phyloP scores from a whole-genome alignment of 2,888 invertebrate species.

The Keiferia lycopersicella region DNA sequence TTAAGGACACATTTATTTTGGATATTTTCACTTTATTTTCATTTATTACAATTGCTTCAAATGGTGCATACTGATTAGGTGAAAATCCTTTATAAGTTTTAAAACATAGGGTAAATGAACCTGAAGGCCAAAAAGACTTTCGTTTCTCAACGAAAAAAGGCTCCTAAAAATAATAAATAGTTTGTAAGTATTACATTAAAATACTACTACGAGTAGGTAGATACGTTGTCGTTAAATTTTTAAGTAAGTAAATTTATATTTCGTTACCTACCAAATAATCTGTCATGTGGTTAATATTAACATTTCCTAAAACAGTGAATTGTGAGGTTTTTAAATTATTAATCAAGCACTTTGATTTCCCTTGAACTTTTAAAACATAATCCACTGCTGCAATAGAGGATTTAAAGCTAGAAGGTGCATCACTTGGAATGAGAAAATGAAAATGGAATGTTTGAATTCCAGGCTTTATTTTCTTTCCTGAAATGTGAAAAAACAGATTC shows the following conservation, averaged over 20 bases:
- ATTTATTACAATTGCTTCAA: slow-evolving; percentile 59
- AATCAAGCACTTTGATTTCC: slow-evolving; percentile 51
- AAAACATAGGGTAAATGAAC: slow-evolving; percentile 48
- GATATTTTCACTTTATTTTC: slow-evolving; percentile 55
- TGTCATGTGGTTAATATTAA: slow-evolving; percentile 58
- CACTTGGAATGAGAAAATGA: slow-evolving; percentile 60
- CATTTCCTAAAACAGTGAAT: slow-evolving; percentile 54
- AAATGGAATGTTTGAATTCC: slow-evolving; percentile 62
- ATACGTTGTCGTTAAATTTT: background rate
- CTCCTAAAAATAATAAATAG: slow-evolving; percentile 41
- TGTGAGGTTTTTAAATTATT: slow-evolving; percentile 46
- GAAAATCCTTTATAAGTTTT: slow-evolving; percentile 63
- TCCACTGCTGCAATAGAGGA: slow-evolving; percentile 60
- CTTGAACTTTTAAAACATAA: slow-evolving; percentile 60
- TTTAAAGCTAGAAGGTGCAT: slow-evolving; percentile 64
- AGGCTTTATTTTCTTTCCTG: slow-evolving; percentile 53
- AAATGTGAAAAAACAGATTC: slow-evolving; percentile 28
- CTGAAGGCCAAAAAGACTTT: slow-evolving; percentile 53
- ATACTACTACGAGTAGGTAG: too few species aligned
- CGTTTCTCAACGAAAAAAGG: slow-evolving; percentile 51
- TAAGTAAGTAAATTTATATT: background rate
- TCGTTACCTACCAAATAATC: slow-evolving; percentile 60
- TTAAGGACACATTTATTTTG: slow-evolving; percentile 52
- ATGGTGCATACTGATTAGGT: slow-evolving; percentile 57
- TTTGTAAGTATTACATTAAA: too few species aligned